Evolutionary conservation across 2,113 vertebrate genomes (phyloP).

Genomic region (Antidorcas marsupialis): DNA sequence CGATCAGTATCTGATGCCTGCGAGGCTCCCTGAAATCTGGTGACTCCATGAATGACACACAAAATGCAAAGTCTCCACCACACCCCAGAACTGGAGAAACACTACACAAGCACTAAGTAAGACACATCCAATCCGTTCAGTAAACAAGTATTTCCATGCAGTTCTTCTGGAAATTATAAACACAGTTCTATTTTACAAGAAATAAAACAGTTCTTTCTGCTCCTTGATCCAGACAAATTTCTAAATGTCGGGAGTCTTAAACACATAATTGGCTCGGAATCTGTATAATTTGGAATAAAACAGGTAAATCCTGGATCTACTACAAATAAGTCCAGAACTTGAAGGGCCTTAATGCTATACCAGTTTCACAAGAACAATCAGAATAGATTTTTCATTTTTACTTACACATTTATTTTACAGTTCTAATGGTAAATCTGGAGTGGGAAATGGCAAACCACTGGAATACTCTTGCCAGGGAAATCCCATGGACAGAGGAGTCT

Average conservation of each 20-base stretch:
- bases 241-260: background rate
- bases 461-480: background rate
- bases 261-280: background rate
- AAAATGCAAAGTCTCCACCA: background rate
- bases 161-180: background rate
- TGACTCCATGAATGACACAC: background rate
- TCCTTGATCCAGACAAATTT: background rate
- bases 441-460: background rate
- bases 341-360: background rate
- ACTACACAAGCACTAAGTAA: rapidly evolving
- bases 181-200: background rate
- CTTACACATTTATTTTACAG: background rate
- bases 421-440: background rate
- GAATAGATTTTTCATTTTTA: background rate
- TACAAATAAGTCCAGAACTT: background rate
- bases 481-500: background rate
- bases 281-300: background rate
- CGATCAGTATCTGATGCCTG: rapidly evolving
- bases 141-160: background rate
- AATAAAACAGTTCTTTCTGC: background rate
- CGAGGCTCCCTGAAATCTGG: background rate
- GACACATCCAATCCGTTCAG: background rate
- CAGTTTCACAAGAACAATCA: background rate
- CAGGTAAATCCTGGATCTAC: background rate
- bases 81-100: background rate